Evolutionary conservation across 2,888 invertebrate genomes (phyloP), one percentile per base, ranked within the genome.

Genomic region (Mylabris sibirica): DNA sequence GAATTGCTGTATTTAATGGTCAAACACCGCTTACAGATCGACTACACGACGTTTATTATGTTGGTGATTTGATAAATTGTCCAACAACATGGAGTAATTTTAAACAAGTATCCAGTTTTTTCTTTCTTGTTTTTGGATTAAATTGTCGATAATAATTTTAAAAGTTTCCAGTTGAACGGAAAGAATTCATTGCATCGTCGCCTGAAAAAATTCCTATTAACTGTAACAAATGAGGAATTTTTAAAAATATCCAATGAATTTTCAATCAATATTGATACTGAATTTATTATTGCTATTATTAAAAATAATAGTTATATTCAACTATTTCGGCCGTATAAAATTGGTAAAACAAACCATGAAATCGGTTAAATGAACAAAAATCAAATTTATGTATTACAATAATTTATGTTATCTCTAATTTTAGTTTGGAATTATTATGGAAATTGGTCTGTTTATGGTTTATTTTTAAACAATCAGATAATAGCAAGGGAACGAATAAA

Each of bases 391-490:
- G 1, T 17, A 17, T 17, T 44, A 0, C 4, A n/a, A 44, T n/a
- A n/a, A 44, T 44, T 44, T 44, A 44, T 8, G 2, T 44, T 5
- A 30, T 30, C 30, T 30, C 26, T 49, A 67, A 34, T 66, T 72
- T 41, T 53, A 76, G 76, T 72, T 41, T 67, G 65, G 26, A 72
- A 73, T 65, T 59, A 72, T 41, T 73, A 71, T 68, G 73, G 74
- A 34, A 71, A 63, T 57, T 76, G 76, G 76, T 68, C 68, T 0
- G 8, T 24, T 24, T 1, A 24, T 24, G 57, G 57, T 57, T 22
- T 57, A 24, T 57, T 57, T 57, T 12, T 57, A 1, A 57, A 57
- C 24, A 14, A 57, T 1, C 24, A 24, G 22, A 24, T 14, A 14
- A 57, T 67, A 26, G 9, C 65, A 24, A 63, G 60, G 34, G 65